phyloP scores from a whole-genome alignment of 64 coral and sea anemone genomes.

The Montipora sp. region DNA sequence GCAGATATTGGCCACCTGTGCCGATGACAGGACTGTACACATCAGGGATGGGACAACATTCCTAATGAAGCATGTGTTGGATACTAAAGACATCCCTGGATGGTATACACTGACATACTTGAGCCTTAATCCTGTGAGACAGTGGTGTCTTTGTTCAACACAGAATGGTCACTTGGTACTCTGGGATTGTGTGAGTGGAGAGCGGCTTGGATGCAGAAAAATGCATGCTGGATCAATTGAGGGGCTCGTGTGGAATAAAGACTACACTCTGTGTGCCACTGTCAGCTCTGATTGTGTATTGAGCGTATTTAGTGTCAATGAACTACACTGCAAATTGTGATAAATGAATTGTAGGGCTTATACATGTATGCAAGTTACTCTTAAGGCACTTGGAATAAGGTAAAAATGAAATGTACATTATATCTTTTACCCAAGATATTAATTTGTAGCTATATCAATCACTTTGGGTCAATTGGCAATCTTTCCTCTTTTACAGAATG shows the following conservation, averaged over 20 bases:
- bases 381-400: too few species aligned
- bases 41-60: conserved; percentile 75
- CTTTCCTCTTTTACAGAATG: too few species aligned
- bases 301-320: conserved; percentile 60
- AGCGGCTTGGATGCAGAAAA: conserved; percentile 70
- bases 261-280: conserved; percentile 71
- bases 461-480: too few species aligned
- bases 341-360: neutral
- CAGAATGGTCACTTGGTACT: conserved; percentile 87
- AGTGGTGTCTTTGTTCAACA: conserved; percentile 85
- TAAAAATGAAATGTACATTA: too few species aligned
- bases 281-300: conserved; percentile 96
- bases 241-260: conserved; percentile 80
- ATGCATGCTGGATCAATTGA: conserved; percentile 91
- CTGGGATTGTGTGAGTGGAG: conserved; percentile 81
- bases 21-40: conserved; percentile 90
- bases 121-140: conserved; percentile 71
- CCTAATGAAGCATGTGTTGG: conserved; percentile 58
- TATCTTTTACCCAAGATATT: too few species aligned
- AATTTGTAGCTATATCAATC: too few species aligned
- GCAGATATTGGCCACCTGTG: conserved; percentile 78
- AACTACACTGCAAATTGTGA: conserved; percentile 5
- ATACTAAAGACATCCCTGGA: conserved; percentile 72
- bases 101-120: conserved; percentile 93
- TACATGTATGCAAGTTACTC: too few species aligned